Evolutionary conservation across 2,113 vertebrate genomes (phyloP).

Genomic region (Phaetusa simplex): DNA sequence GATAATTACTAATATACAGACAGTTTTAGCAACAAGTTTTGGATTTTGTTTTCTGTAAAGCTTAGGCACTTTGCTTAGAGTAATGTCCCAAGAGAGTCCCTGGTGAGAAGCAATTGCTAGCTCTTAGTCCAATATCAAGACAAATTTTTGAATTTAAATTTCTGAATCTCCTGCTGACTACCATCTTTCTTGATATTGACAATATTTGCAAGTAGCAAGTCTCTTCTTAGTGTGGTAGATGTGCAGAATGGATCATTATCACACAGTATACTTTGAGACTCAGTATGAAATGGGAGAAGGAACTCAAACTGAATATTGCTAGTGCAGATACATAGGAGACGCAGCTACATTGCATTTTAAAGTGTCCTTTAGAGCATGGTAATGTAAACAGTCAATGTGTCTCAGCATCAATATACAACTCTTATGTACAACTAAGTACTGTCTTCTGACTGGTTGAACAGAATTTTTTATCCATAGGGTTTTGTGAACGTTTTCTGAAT

Average conservation of each 20-base stretch:
- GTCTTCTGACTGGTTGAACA: neutral
- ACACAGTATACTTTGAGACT: neutral
- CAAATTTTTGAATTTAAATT: neutral
- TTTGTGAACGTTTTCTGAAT: neutral
- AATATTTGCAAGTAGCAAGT: neutral
- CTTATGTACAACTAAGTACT: neutral
- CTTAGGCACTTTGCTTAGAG: neutral
- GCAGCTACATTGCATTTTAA: neutral
- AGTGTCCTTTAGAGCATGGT: neutral
- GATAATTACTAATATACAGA: neutral
- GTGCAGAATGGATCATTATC: neutral
- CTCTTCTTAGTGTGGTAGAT: neutral
- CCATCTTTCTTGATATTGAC: neutral
- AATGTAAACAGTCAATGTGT: neutral
- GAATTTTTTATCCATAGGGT: neutral
- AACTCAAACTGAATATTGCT: neutral
- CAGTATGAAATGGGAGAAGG: neutral
- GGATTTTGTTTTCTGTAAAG: neutral
- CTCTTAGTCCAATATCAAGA: neutral
- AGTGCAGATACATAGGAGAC: neutral
- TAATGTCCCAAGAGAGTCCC: neutral
- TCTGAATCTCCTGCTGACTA: neutral
- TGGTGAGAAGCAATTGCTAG: neutral
- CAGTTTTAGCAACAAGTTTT: neutral
- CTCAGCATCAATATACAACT: neutral